Evolutionary conservation across 2,113 vertebrate species (phyloP), one percentile per base, ranked within the genome.

Genomic region (Pongo abelii): DNA sequence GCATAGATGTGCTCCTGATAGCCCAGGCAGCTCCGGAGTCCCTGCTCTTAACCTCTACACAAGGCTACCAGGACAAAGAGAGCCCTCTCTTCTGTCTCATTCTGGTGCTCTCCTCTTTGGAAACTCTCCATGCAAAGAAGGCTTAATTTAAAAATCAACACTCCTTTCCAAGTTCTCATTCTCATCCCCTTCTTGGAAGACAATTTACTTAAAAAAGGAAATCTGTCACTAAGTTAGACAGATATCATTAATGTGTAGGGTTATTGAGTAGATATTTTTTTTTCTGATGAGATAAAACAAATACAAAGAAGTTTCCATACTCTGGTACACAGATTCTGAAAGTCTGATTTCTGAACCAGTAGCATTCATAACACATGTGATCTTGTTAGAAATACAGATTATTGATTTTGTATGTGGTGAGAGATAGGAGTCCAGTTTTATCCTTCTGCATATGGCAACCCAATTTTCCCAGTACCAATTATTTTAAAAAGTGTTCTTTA

Each of bases 1-100:
- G 50, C 6, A 48, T 57, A 84, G 64, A 70, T 67, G 46, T 30
- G 14, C 20, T 43, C 35, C 27, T 18, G 6, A 46, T 55, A 10
- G 25, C 3, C 32, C 11, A 35, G 2, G 18, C 1, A 1, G 32
- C 6, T 30, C 46, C 3, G 1, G 25, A n/a, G 6, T n/a, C 20
- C 80, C 70, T 79, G 30, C 14, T 55, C 46, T 74, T 95, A 11
- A 64, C 1, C 9, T 38, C 64, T 43, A 10, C 2, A 13, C 16
- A 1, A 1, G 27, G 57, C 30, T 27, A 18, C 14, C 46, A 35
- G 64, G 83, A 38, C 25, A 40, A 11, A 1, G 17, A 55, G 20
- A 84, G 11, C 67, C 64, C 14, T 16, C 1, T 80, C n/a, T 43
- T 20, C 52, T 61, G 2, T n/a, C 13, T 67, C 22, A 67, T 50